Conservation (phyloP, 2,797 vertebrate species). For the Acipenser ruthenus region DNA sequence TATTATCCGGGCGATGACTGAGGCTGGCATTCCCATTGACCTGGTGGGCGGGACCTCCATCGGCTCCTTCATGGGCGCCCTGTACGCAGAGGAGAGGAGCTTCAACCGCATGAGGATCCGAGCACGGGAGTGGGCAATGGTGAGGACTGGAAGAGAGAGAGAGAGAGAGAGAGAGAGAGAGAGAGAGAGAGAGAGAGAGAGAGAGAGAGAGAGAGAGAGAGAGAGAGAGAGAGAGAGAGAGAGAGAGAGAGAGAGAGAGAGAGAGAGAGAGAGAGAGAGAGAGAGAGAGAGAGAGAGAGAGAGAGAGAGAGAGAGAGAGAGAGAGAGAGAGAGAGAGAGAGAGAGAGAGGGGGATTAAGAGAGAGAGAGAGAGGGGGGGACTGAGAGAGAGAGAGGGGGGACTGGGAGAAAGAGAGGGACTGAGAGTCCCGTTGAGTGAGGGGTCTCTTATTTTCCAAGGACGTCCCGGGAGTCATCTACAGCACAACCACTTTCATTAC, state of each 20-base stretch:
- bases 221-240: not conserved
- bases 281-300: not conserved
- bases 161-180: not conserved
- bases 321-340: too few relatives aligned
- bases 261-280: too few relatives aligned
- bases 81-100: constrained; percentile 85
- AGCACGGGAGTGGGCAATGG: constrained; percentile 86
- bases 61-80: constrained; percentile 80
- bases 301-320: too few relatives aligned
- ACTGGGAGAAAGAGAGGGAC: too few relatives aligned
- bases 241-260: too few relatives aligned
- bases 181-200: not conserved
- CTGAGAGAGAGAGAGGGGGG: too few relatives aligned
- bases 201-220: not conserved
- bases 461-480: too few relatives aligned
- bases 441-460: too few relatives aligned
- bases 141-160: constrained; percentile 37
- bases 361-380: not conserved
- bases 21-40: constrained; percentile 80
- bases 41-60: constrained; percentile 88
- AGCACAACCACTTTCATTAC: too few relatives aligned
- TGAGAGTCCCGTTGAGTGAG: too few relatives aligned
- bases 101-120: constrained; percentile 74
- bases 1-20: constrained; percentile 72
- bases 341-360: not conserved